Base-by-base conservation (phyloP, 2,113 vertebrate species). In the Todiramphus saurophagus region DNA sequence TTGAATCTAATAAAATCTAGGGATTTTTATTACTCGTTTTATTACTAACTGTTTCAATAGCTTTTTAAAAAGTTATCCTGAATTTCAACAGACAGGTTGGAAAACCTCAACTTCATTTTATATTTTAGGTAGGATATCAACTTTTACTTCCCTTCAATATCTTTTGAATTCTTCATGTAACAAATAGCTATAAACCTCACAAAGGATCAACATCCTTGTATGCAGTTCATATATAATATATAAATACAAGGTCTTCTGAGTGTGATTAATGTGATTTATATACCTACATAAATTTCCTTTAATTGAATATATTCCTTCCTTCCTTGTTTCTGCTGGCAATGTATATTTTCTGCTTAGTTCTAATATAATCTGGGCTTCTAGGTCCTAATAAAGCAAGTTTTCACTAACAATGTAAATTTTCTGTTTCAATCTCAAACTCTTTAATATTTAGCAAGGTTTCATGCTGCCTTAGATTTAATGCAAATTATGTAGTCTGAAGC, bases 391-490 rank as follows among this genome's bases (percentile, higher is more conserved):
- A 89, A 83, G 59, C 23, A 83, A 72, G 31, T 75, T 64, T 78
- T 85, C 75, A 87, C 70, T 81, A 97, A 89, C 41, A 79, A 91
- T 51, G 55, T 91, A 77, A 80, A 91, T 90, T 83, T 94, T 93
- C 76, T 88, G 63, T 53, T 93, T 94, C 79, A 51, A 11, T 75
- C 41, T 82, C 56, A 78, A 91, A 83, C 25, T 77, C 33, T 77
- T 93, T 78, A 89, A 92, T 94, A 97, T 92, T 94, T 86, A 96
- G 62, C 70, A 92, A 30, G 15, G 43, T 81, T 90, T 87, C 60
- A 85, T 43, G 31, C 19, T 5, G 6, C 55, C 73, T 85, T 87
- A 53, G 62, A 67, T 83, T 89, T 94, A 95, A 96, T 93, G 81
- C 72, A 91, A 96, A 93, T 93, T 37, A 18, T 69, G 19, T 51